Percentiles rank a stretch among this genome's conserved stretches.
Conservation (phyloP, 2,797 vertebrate genomes). For the Coregonus ussuriensis region DNA sequence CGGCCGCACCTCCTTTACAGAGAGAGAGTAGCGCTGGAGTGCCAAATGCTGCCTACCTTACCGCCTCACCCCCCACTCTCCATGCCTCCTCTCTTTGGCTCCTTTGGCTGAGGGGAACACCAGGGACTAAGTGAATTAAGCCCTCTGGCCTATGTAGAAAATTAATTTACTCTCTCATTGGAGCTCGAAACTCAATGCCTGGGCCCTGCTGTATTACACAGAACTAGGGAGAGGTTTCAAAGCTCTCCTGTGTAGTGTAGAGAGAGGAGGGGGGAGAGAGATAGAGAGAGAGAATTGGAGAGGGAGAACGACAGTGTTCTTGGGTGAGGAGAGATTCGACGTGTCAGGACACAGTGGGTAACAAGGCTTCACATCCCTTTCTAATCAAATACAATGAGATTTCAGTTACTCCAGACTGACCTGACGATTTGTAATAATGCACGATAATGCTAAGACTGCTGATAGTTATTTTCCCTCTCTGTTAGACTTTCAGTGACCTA, state of each 20-base stretch:
- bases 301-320: not conserved
- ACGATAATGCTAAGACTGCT: not conserved
- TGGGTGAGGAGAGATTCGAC: constrained; percentile 23
- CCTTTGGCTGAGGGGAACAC: constrained; percentile 34
- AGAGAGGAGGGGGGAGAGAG: not conserved
- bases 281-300: constrained; percentile 10
- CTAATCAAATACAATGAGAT: not conserved
- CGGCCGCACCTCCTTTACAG: constrained; percentile 25
- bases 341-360: not conserved
- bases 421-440: not conserved
- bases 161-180: constrained; percentile 51
- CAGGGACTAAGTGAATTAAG: constrained; percentile 53
- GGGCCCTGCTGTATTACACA: not conserved
- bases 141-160: constrained; percentile 44
- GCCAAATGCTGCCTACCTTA: constrained; percentile 19
- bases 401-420: not conserved
- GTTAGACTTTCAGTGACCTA: not conserved
- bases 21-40: not conserved
- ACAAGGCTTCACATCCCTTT: not conserved
- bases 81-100: constrained; percentile 9
- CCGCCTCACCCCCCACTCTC: constrained; percentile 21
- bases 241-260: constrained; percentile 13
- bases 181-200: constrained; percentile 11
- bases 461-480: not conserved
- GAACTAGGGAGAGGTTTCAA: not conserved